These are phyloP conservation scores for Nylanderia fulva DNA, from an alignment of 1,140 invertebrate genomes.

Conservation along the genomic window DNA sequence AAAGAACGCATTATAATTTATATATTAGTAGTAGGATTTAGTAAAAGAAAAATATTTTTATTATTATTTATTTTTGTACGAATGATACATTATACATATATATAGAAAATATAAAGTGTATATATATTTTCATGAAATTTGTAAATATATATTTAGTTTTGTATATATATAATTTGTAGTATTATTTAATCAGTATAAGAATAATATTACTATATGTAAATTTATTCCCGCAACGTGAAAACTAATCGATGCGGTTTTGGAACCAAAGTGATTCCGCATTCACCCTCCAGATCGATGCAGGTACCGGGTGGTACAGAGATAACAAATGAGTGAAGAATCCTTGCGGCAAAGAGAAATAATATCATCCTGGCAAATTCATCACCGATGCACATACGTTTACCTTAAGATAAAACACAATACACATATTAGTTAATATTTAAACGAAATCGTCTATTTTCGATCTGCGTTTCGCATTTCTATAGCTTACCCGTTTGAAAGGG, in stretches of 20 bases:
- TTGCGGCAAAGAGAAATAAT: constrained; percentile 88
- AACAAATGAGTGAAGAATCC: constrained; percentile 89
- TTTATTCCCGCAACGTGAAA: constrained; percentile 78
- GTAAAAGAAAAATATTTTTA: neutral
- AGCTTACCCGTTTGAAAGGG: constrained; percentile 93
- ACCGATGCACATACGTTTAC: constrained; percentile 94
- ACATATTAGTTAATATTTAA: neutral
- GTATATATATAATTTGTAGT: neutral
- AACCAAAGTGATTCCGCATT: constrained; percentile 90
- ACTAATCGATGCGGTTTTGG: constrained; percentile 87
- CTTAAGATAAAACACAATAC: constrained; percentile 83
- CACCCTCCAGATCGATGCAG: constrained; percentile 87
- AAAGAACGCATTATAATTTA: neutral
- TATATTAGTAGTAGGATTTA: neutral
- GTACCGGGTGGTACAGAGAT: constrained; percentile 81
- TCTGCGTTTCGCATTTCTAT: neutral
- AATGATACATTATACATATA: neutral
- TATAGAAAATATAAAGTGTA: neutral
- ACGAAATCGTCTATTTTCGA: neutral
- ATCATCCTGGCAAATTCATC: constrained; percentile 94
- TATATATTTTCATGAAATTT: neutral
- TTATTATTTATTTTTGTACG: constrained; percentile 15
- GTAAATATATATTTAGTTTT: neutral
- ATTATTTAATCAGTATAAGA: neutral
- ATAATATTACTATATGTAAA: neutral